Evolutionary conservation across 35 echinoderm and acorn worm species (phyloP).

Genomic region (Amphiura filiformis): DNA sequence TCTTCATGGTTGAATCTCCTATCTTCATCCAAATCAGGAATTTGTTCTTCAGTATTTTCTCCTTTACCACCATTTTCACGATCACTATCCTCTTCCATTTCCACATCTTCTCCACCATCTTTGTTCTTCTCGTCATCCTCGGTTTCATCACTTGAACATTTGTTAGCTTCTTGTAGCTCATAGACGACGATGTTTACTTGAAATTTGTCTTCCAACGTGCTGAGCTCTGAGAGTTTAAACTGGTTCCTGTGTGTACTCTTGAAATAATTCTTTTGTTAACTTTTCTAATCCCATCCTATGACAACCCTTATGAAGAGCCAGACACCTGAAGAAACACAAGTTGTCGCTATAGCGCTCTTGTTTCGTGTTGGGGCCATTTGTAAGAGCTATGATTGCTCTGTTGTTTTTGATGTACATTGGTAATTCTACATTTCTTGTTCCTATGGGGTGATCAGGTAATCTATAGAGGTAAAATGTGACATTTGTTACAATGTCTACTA

Average conservation of each 20-base stretch:
- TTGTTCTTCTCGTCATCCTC: neutral
- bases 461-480: slow-evolving; percentile 9
- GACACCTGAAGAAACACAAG: slow-evolving; percentile 27
- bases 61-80: too few relatives aligned
- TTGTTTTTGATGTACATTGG: neutral
- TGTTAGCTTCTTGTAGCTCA: neutral
- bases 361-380: neutral
- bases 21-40: neutral
- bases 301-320: slow-evolving; percentile 16
- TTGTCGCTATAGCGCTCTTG: neutral
- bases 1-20: neutral
- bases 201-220: neutral
- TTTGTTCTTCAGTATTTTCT: too few relatives aligned
- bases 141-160: neutral
- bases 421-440: neutral
- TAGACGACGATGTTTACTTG: neutral
- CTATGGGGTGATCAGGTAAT: slow-evolving; percentile 8
- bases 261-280: neutral
- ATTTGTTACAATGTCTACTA: slow-evolving; percentile 31
- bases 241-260: neutral
- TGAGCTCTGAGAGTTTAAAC: neutral
- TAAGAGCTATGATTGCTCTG: neutral
- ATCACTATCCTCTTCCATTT: neutral
- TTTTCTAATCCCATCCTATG: neutral
- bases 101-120: neutral